A percentile compares a stretch with the other conserved stretches of the same genome.
Conservation (phyloP, 2,113 vertebrate genomes). For the Platysteira castanea region DNA sequence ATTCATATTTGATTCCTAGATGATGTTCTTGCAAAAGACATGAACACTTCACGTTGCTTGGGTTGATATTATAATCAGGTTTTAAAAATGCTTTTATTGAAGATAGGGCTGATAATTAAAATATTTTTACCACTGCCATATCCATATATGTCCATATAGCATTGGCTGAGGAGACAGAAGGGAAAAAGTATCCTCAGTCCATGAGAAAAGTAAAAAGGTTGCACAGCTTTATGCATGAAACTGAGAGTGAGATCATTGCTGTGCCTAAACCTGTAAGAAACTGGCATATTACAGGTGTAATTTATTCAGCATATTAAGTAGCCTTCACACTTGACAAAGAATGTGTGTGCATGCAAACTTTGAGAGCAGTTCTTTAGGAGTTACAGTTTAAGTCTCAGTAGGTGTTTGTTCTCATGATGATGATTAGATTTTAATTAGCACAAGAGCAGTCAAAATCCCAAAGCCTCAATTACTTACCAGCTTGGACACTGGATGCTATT, state of each 20-base stretch:
- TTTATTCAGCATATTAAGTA: slow-evolving; percentile 8
- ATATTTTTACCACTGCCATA: neutral
- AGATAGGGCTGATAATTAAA: neutral
- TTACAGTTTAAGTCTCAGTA: slow-evolving; percentile 7
- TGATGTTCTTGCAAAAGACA: neutral
- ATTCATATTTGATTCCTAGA: neutral
- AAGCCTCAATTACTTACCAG: slow-evolving; percentile 1
- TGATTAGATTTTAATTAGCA: slow-evolving; percentile 62
- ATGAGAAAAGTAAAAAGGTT: neutral
- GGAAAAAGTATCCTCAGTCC: neutral
- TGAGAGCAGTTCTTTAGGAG: neutral
- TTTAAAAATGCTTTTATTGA: neutral
- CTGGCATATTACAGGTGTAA: neutral
- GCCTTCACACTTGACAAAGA: neutral
- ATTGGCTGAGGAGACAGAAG: neutral
- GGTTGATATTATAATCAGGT: neutral
- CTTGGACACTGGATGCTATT: slow-evolving; percentile 18
- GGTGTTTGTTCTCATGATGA: slow-evolving; percentile 32
- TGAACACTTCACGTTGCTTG: neutral
- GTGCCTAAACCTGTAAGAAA: neutral
- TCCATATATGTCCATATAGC: rapidly evolving
- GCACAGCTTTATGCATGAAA: neutral
- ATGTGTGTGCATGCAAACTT: neutral
- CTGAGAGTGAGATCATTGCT: neutral
- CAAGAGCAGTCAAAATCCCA: slow-evolving; percentile 27